Evolutionary conservation across 2,797 vertebrate species (phyloP).

Genomic region (Hoplostethus atlanticus): DNA sequence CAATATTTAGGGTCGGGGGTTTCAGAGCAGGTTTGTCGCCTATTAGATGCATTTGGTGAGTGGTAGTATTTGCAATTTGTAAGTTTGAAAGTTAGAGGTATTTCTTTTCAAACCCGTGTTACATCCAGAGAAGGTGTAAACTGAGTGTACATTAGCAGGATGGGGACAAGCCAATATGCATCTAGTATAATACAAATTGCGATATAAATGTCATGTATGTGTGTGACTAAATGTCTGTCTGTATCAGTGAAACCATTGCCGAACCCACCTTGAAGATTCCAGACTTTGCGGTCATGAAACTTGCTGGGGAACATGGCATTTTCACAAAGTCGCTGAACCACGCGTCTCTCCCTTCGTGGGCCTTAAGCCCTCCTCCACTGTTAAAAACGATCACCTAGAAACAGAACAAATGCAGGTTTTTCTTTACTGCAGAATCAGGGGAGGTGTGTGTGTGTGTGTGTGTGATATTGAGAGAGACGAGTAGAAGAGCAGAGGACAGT

Average conservation of each 20-base stretch:
- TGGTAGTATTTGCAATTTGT: too few species aligned
- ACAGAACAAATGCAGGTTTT: constrained; percentile 8
- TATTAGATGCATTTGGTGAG: too few species aligned
- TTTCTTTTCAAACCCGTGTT: too few species aligned
- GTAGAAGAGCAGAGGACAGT: neutral
- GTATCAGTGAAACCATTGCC: neutral
- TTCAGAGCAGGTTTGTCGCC: too few species aligned
- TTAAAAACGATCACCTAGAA: constrained; percentile 43
- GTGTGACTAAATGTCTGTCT: too few species aligned
- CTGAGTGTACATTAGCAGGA: too few species aligned
- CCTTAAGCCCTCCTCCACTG: accelerated
- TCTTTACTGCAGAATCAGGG: neutral
- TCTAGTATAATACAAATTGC: neutral
- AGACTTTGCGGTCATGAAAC: neutral
- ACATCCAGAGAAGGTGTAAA: too few species aligned
- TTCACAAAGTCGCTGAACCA: constrained; percentile 73
- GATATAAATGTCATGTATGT: too few species aligned
- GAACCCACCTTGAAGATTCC: accelerated
- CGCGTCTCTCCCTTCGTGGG: neutral
- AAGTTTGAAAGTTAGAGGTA: too few species aligned
- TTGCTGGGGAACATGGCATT: constrained; percentile 62
- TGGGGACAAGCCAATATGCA: neutral
- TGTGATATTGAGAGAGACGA: neutral
- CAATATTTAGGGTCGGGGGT: too few species aligned
- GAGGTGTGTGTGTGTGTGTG: neutral